These are phyloP conservation scores for Hypolimnas misippus DNA, from an alignment of 2,888 invertebrate species.

Conservation along the genomic window DNA sequence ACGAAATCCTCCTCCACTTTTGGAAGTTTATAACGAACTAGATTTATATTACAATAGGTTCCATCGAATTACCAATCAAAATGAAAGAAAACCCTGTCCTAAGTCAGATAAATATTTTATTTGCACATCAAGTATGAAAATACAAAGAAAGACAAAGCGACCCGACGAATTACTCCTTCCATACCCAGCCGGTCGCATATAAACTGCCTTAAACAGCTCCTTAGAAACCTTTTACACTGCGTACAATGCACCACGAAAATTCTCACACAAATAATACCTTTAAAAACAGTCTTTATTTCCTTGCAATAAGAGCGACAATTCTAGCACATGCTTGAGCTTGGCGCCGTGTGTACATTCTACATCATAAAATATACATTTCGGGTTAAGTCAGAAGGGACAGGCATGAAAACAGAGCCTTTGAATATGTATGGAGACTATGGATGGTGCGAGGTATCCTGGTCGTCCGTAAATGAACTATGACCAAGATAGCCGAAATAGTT, in stretches of 20 bases:
- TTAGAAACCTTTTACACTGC: slow-evolving; percentile 58
- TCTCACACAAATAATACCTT: not conserved
- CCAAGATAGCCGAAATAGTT: slow-evolving; percentile 23
- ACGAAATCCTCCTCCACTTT: too few species aligned
- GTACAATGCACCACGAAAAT: slow-evolving; percentile 27
- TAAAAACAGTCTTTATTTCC: slow-evolving; percentile 44
- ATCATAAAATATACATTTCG: slow-evolving; percentile 79
- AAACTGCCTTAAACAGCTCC: slow-evolving; percentile 61
- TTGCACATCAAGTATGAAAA: slow-evolving; percentile 25
- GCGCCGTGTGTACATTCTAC: slow-evolving; percentile 68
- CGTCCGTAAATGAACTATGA: slow-evolving; percentile 30
- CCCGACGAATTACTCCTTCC: slow-evolving; percentile 51
- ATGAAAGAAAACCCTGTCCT: not conserved
- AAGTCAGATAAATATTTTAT: slow-evolving; percentile 11
- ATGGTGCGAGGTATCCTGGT: slow-evolving; percentile 36
- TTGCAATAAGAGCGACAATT: not conserved
- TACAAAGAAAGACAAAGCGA: slow-evolving; percentile 43
- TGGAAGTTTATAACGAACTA: too few species aligned
- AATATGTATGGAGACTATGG: slow-evolving; percentile 59
- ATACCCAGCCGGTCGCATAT: slow-evolving; percentile 58
- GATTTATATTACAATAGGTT: not conserved
- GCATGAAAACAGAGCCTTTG: slow-evolving; percentile 56
- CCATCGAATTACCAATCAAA: not conserved
- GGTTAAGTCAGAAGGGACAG: slow-evolving; percentile 55
- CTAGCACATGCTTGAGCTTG: slow-evolving; percentile 28